Conservation (phyloP, 2,797 vertebrate genomes). For the Crenichthys baileyi region DNA sequence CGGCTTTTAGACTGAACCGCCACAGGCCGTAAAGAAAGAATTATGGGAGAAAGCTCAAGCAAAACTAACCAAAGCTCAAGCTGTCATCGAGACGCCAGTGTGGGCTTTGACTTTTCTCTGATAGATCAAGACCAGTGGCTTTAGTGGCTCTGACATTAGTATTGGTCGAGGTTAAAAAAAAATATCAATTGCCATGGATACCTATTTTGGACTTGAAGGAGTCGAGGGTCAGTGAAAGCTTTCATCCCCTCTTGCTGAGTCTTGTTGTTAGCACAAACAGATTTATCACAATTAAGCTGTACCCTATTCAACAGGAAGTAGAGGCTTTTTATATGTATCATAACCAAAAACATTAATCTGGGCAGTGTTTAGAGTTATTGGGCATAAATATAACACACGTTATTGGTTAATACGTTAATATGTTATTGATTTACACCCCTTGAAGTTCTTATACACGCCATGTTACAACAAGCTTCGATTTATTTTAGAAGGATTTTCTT, state of each 20-base stretch:
- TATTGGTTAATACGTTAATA: too few relatives aligned
- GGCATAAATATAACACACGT: too few relatives aligned
- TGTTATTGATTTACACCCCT: not conserved
- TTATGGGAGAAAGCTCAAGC: not conserved
- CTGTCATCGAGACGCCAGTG: not conserved
- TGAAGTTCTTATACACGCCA: not conserved
- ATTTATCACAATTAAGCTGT: not conserved
- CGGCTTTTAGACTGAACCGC: not conserved
- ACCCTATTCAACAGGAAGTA: too few relatives aligned
- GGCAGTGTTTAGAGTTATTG: not conserved
- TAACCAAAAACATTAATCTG: not conserved
- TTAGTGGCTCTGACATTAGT: not conserved
- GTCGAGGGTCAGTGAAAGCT: not conserved
- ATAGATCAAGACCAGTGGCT: not conserved
- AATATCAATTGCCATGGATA: constrained; percentile 69
- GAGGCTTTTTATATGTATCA: not conserved
- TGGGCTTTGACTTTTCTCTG: not conserved
- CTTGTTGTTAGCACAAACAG: not conserved
- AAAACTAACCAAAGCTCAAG: constrained; percentile 10
- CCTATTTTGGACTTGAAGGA: constrained; percentile 25
- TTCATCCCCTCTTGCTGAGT: not conserved
- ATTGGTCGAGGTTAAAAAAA: constrained; percentile 20
- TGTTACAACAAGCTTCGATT: not conserved
- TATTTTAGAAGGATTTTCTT: too few relatives aligned
- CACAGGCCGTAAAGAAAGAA: not conserved